Evolutionary conservation across 2,113 vertebrate genomes (phyloP), one percentile per base, ranked within the genome.

Genomic region (Marmota monax): DNA sequence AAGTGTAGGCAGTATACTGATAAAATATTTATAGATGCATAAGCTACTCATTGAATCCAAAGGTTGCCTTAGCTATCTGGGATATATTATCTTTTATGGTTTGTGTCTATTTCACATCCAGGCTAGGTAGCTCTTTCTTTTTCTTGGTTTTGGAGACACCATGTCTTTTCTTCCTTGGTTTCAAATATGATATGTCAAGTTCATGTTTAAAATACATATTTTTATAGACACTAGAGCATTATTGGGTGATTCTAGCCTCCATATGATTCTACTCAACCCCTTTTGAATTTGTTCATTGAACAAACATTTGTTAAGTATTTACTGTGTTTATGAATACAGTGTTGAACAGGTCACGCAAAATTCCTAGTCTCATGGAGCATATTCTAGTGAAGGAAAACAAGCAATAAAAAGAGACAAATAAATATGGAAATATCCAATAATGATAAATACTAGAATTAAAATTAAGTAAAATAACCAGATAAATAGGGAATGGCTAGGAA

Each of bases 121-220:
- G 58, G 14, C 25, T 61, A 4, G 12, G 3, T 88, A n/a, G 20
- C n/a, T 90, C 23, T 89, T 78, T 95, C 80, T 94, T 90, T 53
- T 78, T 7, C 48, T 58, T 48, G 32, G 74, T 79, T 56, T 83
- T 92, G 37, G 53, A 34, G 25, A 42, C 4, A 6, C 8, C 34
- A 53, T 17, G 23, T 45, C n/a, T 84, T 67, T 67, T 84, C 61
- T 70, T 90, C 51, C 34, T 92, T 56, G 37, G 42, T 87, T 92
- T 83, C 48, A 83, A 34, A 8, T 85, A 39, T 48, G 18, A 61
- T 17, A 78, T 80, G 45, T 13, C 23, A 87, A 67, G 17, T 88
- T 93, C 25, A 37, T n/a, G 29, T 56, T 94, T 32, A 87, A 97
- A 95, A 69, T 34, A 17, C 7, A 25, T 84, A 74, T 65, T 95